These are phyloP conservation scores for Ceyx melanurus DNA, from an alignment of 2,113 vertebrate species.

Conservation along the genomic window DNA sequence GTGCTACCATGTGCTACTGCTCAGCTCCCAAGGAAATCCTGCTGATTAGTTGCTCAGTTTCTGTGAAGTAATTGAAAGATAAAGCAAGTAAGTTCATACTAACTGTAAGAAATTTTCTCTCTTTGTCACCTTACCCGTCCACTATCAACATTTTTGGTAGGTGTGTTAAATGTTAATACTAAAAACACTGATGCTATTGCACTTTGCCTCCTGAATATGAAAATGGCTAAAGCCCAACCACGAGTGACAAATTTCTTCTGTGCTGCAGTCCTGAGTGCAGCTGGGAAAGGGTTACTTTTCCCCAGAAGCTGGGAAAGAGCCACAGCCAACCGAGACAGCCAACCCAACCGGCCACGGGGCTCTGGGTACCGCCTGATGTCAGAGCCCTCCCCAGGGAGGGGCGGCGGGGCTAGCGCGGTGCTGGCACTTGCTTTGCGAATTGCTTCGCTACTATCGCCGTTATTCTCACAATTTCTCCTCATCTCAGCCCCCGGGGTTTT, in stretches of 20 bases:
- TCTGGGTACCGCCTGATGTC: no score
- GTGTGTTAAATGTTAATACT: neutral
- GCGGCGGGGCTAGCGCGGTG: no score
- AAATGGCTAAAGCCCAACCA: neutral
- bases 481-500: no score
- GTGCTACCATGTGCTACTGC: neutral
- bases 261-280: neutral
- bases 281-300: no score
- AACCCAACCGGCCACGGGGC: no score
- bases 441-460: no score
- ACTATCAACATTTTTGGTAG: neutral
- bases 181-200: neutral
- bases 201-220: neutral
- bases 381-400: no score
- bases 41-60: neutral
- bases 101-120: neutral
- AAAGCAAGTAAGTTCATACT: neutral
- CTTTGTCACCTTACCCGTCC: neutral
- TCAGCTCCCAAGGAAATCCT: neutral
- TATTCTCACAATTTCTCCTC: no score
- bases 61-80: neutral
- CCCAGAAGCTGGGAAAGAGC: no score
- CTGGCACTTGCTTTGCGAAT: no score
- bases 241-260: neutral
- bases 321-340: no score